Evolutionary conservation across 1,140 invertebrate genomes (phyloP).

Genomic region (Coboldia fuscipes): DNA sequence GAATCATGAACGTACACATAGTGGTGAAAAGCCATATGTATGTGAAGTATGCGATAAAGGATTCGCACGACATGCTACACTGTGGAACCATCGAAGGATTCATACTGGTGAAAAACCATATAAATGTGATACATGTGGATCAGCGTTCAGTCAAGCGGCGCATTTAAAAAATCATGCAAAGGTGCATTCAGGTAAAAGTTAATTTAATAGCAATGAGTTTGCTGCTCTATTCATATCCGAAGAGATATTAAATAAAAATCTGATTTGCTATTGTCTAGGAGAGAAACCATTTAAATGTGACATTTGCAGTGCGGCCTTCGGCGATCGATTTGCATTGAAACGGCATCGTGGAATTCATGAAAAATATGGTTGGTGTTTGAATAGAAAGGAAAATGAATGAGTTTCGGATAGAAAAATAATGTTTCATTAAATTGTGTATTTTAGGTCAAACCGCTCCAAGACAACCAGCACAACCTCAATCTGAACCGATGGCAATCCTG

Average conservation of each 20-base stretch:
- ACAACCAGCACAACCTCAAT: slow-evolving; percentile 7
- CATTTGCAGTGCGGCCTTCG: slow-evolving; percentile 70
- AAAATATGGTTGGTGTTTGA: slow-evolving; percentile 35
- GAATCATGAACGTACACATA: slow-evolving; percentile 82
- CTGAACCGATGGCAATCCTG: slow-evolving; percentile 3
- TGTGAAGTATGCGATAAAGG: slow-evolving; percentile 83
- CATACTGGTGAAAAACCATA: slow-evolving; percentile 87
- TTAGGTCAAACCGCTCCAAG: slow-evolving; percentile 16
- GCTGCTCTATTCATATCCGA: slow-evolving; percentile 23
- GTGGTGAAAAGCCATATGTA: slow-evolving; percentile 71
- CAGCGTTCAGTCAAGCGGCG: slow-evolving; percentile 69
- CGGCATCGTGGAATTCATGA: slow-evolving; percentile 56
- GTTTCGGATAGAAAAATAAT: not conserved
- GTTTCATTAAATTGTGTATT: not conserved
- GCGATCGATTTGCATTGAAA: slow-evolving; percentile 58
- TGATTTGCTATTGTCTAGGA: not conserved
- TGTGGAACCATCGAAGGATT: slow-evolving; percentile 78
- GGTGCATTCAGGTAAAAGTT: slow-evolving; percentile 49
- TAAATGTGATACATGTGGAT: slow-evolving; percentile 61
- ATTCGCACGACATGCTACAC: slow-evolving; percentile 62
- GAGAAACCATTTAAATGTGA: slow-evolving; percentile 55
- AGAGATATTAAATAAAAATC: not conserved
- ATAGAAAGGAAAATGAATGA: not conserved
- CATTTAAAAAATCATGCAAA: slow-evolving; percentile 71
- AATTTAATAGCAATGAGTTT: slow-evolving; percentile 51